Evolutionary conservation across 2,888 invertebrate species (phyloP).

Genomic region (Iphiclides podalirius): DNA sequence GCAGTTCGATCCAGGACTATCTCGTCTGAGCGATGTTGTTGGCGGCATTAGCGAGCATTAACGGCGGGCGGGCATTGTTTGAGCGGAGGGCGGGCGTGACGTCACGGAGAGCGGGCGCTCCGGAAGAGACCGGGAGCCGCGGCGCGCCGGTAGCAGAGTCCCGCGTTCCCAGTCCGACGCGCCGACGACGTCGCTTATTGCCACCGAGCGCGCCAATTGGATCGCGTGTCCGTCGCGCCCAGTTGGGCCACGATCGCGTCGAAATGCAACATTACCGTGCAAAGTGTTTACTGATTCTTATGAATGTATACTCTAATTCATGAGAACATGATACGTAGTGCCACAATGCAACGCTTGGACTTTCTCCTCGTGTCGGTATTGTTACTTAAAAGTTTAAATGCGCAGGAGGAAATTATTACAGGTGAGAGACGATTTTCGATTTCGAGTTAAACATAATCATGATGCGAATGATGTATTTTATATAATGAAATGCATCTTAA

Average conservation of each 20-base stretch:
- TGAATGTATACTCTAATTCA: constrained; percentile 20
- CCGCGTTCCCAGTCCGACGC: constrained; percentile 59
- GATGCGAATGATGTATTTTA: too few species aligned
- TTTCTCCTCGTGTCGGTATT: constrained; percentile 39
- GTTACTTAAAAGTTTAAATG: constrained; percentile 39
- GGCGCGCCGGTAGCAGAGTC: constrained; percentile 57
- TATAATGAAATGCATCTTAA: too few species aligned
- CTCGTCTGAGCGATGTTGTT: background rate
- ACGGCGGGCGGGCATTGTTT: constrained; percentile 31
- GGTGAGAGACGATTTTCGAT: constrained; percentile 47
- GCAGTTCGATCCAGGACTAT: constrained; percentile 32
- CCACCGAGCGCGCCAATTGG: constrained; percentile 70
- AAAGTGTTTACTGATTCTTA: constrained; percentile 38
- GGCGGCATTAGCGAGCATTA: constrained; percentile 6
- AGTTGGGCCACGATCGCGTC: constrained; percentile 53
- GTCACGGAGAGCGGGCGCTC: constrained; percentile 54
- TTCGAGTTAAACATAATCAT: too few species aligned
- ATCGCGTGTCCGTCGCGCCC: constrained; percentile 72
- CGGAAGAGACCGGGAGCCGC: constrained; percentile 59
- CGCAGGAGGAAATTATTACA: constrained; percentile 49
- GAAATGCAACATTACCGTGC: constrained; percentile 45
- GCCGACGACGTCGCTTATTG: constrained; percentile 62
- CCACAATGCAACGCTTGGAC: constrained; percentile 46
- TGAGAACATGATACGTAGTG: constrained; percentile 29
- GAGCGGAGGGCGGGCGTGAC: constrained; percentile 42